These are phyloP conservation scores for Anguilla pacifica DNA, from an alignment of 2,797 vertebrate genomes.

Conservation along the genomic window DNA sequence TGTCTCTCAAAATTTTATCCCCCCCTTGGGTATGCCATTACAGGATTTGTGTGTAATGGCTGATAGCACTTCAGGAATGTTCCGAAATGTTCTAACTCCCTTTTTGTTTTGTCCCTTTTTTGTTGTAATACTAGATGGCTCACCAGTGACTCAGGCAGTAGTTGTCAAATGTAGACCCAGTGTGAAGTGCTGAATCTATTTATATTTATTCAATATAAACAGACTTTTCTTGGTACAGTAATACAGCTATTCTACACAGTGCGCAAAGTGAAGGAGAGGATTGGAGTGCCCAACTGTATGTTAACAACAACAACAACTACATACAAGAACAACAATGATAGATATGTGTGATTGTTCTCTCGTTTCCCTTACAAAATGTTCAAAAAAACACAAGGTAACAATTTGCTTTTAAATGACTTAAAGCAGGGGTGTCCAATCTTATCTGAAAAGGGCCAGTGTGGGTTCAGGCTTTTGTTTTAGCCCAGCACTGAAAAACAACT, in stretches of 20 bases:
- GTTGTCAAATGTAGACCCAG: background rate
- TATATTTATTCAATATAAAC: background rate
- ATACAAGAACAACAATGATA: background rate
- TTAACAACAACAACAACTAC: too few species aligned
- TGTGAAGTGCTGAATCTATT: background rate
- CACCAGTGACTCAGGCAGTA: background rate
- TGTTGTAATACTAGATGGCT: background rate
- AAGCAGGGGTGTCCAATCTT: background rate
- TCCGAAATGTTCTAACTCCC: background rate
- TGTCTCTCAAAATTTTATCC: too few species aligned
- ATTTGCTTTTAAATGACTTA: background rate
- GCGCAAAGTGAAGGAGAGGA: too few species aligned
- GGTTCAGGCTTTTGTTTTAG: background rate
- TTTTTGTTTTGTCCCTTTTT: background rate
- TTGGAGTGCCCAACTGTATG: too few species aligned
- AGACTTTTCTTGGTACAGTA: background rate
- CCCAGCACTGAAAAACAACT: too few species aligned
- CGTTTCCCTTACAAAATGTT: background rate
- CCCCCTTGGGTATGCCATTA: background rate
- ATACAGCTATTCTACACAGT: background rate
- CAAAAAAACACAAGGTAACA: background rate
- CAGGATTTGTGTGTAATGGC: background rate
- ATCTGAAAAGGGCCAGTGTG: background rate
- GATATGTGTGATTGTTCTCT: background rate
- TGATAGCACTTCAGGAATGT: conserved; percentile 2